Evolutionary conservation across 2,888 invertebrate species (phyloP).

Genomic region (Ophion obscuratus): DNA sequence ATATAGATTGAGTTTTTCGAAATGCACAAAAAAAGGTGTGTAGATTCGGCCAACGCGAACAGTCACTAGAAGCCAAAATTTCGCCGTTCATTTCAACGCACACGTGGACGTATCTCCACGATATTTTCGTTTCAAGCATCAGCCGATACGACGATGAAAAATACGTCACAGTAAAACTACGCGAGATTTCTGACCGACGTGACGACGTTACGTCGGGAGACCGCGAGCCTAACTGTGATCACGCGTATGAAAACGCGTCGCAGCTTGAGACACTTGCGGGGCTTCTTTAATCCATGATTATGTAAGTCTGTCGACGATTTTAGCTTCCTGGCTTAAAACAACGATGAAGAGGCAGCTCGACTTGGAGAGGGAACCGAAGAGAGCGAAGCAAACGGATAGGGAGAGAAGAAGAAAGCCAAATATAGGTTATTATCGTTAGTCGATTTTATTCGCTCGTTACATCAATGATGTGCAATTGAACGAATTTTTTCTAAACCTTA

Average conservation of each 20-base stretch:
- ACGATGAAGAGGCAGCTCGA: background rate
- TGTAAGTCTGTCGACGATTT: constrained; percentile 46
- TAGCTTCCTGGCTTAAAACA: constrained; percentile 33
- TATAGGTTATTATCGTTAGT: background rate
- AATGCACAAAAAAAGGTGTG: background rate
- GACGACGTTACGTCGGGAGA: constrained; percentile 15
- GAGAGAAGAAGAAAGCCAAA: background rate
- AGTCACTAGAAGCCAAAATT: constrained; percentile 6
- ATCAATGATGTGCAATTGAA: background rate
- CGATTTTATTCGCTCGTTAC: background rate
- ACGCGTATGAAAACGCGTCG: constrained; percentile 31
- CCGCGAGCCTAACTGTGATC: constrained; percentile 40
- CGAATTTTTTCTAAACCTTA: background rate
- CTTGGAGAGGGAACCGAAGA: background rate
- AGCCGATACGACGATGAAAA: constrained; percentile 9
- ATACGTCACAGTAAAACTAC: constrained; percentile 5
- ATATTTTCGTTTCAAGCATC: constrained; percentile 26
- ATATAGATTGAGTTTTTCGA: too few relatives aligned
- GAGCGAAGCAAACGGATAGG: background rate
- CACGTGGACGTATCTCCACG: constrained; percentile 10
- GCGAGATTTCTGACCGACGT: constrained; percentile 8
- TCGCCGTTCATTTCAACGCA: constrained; percentile 29
- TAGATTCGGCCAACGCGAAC: background rate
- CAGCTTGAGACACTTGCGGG: constrained; percentile 38
- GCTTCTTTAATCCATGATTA: constrained; percentile 55